Percentiles rank a stretch among this genome's conserved stretches.
These are phyloP conservation scores for Caenorhabditis inopinata DNA, from an alignment of 1,140 invertebrate species.

Conservation along the genomic window DNA sequence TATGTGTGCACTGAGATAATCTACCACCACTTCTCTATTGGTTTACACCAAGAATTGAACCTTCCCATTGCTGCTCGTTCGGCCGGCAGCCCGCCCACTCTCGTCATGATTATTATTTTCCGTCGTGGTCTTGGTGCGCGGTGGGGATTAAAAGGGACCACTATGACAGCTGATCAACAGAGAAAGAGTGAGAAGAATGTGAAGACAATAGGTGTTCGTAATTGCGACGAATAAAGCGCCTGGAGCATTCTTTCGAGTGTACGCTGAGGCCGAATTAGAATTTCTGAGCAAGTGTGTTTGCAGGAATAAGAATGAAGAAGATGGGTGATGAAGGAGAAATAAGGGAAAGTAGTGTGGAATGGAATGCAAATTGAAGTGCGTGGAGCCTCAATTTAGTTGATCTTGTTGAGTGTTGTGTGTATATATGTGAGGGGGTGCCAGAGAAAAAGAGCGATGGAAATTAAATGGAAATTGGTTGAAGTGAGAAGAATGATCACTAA, in stretches of 20 bases:
- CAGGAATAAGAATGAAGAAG: not conserved
- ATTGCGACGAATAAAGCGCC: not conserved
- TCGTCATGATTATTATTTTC: constrained; percentile 27
- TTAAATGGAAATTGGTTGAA: no score
- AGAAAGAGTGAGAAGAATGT: not conserved
- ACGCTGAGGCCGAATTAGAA: constrained; percentile 10
- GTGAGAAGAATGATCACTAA: no score
- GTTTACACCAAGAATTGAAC: not conserved
- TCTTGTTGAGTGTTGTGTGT: no score
- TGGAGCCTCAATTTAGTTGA: not conserved
- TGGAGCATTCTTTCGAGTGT: no score
- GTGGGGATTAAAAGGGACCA: not conserved
- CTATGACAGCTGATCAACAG: not conserved
- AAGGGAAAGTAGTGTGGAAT: not conserved
- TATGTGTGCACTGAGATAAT: constrained; percentile 26
- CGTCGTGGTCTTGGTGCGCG: not conserved
- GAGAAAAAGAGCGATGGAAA: no score
- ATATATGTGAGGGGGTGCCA: no score
- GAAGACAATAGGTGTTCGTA: constrained; percentile 31
- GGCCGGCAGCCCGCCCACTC: not conserved
- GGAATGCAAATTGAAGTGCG: constrained; percentile 18
- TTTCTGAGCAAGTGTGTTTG: constrained; percentile 1
- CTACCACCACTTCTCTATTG: constrained; percentile 32
- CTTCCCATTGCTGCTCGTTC: not conserved
- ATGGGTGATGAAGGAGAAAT: not conserved